These are phyloP conservation scores for Synaphobranchus kaupii DNA, from an alignment of 2,797 vertebrate species.

Conservation along the genomic window DNA sequence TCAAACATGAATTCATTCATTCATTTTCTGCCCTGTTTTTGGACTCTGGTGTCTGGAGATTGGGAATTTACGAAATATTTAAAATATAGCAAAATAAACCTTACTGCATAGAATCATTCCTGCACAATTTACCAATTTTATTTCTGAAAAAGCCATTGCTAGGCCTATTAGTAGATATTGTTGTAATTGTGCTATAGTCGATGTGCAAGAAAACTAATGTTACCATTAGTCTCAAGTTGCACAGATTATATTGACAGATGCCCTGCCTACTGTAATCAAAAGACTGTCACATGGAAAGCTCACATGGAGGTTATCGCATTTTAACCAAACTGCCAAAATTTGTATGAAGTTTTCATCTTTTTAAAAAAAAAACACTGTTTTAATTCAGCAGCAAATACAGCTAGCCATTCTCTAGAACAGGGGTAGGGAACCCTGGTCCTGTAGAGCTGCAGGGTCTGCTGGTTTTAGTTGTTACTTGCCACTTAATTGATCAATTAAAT, in stretches of 20 bases:
- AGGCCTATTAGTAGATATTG: no score
- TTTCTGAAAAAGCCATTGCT: neutral
- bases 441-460: no score
- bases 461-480: no score
- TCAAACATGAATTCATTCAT: neutral
- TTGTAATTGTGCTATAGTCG: no score
- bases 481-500: no score
- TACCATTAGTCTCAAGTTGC: neutral
- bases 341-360: neutral
- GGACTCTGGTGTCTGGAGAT: neutral
- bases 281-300: neutral
- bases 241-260: neutral
- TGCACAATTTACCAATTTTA: neutral
- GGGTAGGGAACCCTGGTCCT: no score
- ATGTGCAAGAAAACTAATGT: neutral
- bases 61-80: neutral
- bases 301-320: neutral
- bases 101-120: neutral
- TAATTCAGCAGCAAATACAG: neutral
- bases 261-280: neutral
- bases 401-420: neutral
- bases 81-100: neutral
- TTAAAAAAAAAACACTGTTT: neutral
- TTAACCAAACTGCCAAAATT: neutral
- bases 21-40: neutral